Base-by-base conservation (phyloP, 2,797 vertebrate genomes). In the Betta splendens region DNA sequence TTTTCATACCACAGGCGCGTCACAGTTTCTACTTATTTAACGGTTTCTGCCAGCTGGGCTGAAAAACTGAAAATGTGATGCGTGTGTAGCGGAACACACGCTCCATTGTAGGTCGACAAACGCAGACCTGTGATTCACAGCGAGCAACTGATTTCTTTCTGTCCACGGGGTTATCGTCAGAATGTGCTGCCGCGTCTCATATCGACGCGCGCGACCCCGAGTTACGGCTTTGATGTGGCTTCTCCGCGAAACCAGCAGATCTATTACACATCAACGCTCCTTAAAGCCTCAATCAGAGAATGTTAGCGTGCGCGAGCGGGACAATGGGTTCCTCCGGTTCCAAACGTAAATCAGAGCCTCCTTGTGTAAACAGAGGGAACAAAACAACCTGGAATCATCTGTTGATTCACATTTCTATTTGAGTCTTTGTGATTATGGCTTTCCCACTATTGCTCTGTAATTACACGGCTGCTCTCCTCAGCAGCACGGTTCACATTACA, bases 371-470 rank as follows among this genome's bases (percentile, higher is more conserved):
- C 77, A 85, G 63, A 56, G 47, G 47, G 49, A 69, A 37, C 36
- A 61, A 80, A 84, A 83, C 83, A 80, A 88, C 87, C 79, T 84
- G 75, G 66, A 85, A 71, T 88, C 85, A 87, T 87, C 81, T 85
- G 87, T 87, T 87, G 85, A 86, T 88, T 83, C 75, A 78, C 75
- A 84, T 80, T 86, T 89, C 87, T 90, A 89, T 89, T 88, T 88
- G 85, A 81, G 87, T 89, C 89, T 85, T 85, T 88, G 83, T 89
- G 82, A 88, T 88, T 89, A 88, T 89, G 84, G 84, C 82, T 75
- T 76, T 71, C 75, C 78, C 83, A 75, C 77, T 63, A 51, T 77
- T 39, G 55, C 81, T 67, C 75, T 60, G 77, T 87, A 88, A 90
- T 90, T 87, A 90, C 57, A 82, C 79, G 70, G 72, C 76, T 22